Evolutionary conservation across 92 coral and sea anemone species (phyloP).

Genomic region (Phenganax subtilis): DNA sequence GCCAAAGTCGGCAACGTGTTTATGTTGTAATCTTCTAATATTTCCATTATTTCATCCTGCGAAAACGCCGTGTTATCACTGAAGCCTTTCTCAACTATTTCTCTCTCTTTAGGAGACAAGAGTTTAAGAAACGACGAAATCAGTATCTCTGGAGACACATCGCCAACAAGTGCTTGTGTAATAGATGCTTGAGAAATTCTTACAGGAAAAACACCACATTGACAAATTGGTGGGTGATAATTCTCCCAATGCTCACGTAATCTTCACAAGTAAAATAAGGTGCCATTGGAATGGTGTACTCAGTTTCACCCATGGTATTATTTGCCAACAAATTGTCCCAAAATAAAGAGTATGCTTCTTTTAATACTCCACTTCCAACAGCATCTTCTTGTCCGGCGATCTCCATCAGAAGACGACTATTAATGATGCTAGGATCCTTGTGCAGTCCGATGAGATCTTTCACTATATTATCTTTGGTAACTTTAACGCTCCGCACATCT

Average conservation of each 20-base stretch:
- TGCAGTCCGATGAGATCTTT: conserved; percentile 41
- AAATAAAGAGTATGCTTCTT: conserved; percentile 52
- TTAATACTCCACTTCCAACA: conserved; percentile 47
- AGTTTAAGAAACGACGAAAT: no score
- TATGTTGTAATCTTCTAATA: no score
- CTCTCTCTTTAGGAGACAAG: no score
- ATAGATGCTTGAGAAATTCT: conserved; percentile 33
- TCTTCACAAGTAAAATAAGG: conserved; percentile 45
- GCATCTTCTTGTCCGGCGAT: conserved; percentile 43
- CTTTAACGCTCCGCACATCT: conserved; percentile 3
- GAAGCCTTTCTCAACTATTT: no score
- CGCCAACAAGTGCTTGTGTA: no score
- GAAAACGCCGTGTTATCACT: no score
- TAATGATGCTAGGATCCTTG: conserved; percentile 33
- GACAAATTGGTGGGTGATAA: conserved; percentile 58
- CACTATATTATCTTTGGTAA: conserved; percentile 48
- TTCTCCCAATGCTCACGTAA: conserved; percentile 46
- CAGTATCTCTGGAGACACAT: no score
- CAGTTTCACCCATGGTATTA: conserved; percentile 42
- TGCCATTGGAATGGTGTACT: conserved; percentile 46
- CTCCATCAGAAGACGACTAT: conserved; percentile 27
- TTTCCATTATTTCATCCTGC: no score
- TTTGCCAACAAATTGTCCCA: conserved; percentile 42
- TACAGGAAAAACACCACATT: conserved; percentile 49
- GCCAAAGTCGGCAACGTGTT: no score